Evolutionary conservation across 2,797 vertebrate species (phyloP), one percentile per base, ranked within the genome.

Genomic region (Alca torda): DNA sequence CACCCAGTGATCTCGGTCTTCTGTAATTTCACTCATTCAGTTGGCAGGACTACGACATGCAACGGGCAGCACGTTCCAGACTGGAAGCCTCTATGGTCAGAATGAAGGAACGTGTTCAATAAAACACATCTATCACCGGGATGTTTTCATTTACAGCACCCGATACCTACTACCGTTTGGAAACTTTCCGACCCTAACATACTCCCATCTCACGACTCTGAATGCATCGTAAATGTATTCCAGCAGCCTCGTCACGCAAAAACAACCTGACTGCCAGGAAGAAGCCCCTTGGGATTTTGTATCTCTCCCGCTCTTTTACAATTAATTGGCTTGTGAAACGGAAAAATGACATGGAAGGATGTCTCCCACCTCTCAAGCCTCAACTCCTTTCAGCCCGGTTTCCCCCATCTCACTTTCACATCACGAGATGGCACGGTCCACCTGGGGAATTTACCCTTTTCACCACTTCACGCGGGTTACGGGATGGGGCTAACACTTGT

Each of bases 391-490:
- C 79, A 64, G 64, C 45, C 63, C 30, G 6, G 24, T 11, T 33
- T 54, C 37, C 43, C 30, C 24, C 73, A 9, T 15, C 65, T 48
- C 70, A 28, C 48, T 30, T 53, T 50, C 39, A 21, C 8, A 41
- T 6, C n/a, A 11, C 2, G 15, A 69, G 64, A 18, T 11, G 25
- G 51, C 10, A 43, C 4, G 2, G 15, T 16, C 39, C 57, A 37
- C 33, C 19, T 13, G 50, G 65, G 33, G 4, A n/a, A 48, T 60
- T 25, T 7, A 64, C 26, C 19, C 46, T 77, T 65, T 65, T 54
- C 35, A 41, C 37, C 30, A 10, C n/a, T 57, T 28, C 25, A 18
- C 3, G 5, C 1, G 1, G 10, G 24, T 39, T 39, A 31, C 0
- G 4, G 28, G 26, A 59, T 1, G 20, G 25, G 33, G 24, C n/a